Percentiles rank a stretch among this genome's conserved stretches.
These are phyloP conservation scores for Ceratina australensis DNA, from an alignment of 1,140 invertebrate species.

Conservation along the genomic window DNA sequence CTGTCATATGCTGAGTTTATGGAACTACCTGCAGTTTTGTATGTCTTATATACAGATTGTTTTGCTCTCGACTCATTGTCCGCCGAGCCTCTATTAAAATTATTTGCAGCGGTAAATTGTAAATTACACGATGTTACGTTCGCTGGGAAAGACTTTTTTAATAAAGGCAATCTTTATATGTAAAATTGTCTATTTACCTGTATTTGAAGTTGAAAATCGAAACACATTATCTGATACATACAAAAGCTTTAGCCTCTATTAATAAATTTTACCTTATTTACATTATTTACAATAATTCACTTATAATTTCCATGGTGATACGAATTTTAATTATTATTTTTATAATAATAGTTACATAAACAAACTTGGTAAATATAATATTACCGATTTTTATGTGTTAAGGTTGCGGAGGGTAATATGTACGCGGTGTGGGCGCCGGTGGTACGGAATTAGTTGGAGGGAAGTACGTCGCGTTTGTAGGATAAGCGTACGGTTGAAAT, in stretches of 20 bases:
- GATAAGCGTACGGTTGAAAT: constrained; percentile 73
- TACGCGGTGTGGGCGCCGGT: constrained; percentile 65
- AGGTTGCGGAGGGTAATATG: constrained; percentile 74
- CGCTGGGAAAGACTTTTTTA: constrained; percentile 65
- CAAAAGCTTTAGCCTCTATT: constrained; percentile 43
- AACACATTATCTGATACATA: constrained; percentile 17
- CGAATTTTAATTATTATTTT: constrained; percentile 26
- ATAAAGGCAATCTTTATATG: constrained; percentile 78
- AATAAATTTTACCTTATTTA: constrained; percentile 42
- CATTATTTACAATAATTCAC: constrained; percentile 56
- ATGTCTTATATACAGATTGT: constrained; percentile 72
- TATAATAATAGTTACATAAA: constrained; percentile 10
- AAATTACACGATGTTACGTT: constrained; percentile 57
- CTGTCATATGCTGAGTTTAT: constrained; percentile 71
- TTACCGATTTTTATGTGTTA: constrained; percentile 55
- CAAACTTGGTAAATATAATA: neutral
- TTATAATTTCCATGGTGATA: constrained; percentile 25
- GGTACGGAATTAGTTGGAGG: constrained; percentile 67
- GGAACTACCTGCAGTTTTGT: constrained; percentile 65
- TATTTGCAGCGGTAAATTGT: constrained; percentile 66
- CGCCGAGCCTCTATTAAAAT: constrained; percentile 67
- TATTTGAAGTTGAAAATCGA: too few species aligned
- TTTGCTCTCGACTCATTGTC: constrained; percentile 71
- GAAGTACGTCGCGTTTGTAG: constrained; percentile 71
- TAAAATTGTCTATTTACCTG: constrained; percentile 46